Percentiles rank a stretch among this genome's conserved stretches.
Conservation (phyloP, 2,888 invertebrate species). For the Willowsia nigromaculata region DNA sequence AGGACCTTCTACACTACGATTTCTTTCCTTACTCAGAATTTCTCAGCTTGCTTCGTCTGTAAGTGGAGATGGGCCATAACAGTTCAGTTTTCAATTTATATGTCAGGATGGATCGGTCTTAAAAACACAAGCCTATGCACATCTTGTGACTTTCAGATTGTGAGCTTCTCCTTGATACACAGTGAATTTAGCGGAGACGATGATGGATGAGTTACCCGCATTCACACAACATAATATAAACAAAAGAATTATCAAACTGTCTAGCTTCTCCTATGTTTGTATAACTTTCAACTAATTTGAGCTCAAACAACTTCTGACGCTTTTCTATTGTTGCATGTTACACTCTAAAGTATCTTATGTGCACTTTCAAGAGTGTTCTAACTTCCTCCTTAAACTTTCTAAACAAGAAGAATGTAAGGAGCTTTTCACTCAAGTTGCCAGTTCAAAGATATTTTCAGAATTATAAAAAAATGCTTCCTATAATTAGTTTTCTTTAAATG, state of each 20-base stretch:
- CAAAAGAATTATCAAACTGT: not conserved
- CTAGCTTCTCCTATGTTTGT: not conserved
- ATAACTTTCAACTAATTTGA: not conserved
- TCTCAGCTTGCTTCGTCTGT: no score
- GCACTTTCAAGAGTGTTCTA: not conserved
- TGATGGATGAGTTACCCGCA: not conserved
- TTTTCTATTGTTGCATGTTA: not conserved
- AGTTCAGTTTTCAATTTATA: no score
- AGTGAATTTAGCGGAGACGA: not conserved
- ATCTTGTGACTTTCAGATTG: not conserved
- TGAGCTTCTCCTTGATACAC: not conserved
- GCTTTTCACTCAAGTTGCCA: not conserved
- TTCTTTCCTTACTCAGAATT: no score
- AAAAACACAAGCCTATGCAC: no score
- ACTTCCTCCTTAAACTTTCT: not conserved
- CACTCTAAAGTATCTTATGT: not conserved
- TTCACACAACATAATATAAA: not conserved
- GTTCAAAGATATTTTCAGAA: not conserved
- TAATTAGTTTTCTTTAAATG: not conserved
- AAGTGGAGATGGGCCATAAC: no score
- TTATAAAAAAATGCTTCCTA: not conserved
- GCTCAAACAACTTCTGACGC: not conserved
- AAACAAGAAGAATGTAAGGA: no score
- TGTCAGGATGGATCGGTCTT: no score
- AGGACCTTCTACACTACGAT: no score